Conservation (phyloP, 2,888 invertebrate genomes). For the Cheilosia pagana region DNA sequence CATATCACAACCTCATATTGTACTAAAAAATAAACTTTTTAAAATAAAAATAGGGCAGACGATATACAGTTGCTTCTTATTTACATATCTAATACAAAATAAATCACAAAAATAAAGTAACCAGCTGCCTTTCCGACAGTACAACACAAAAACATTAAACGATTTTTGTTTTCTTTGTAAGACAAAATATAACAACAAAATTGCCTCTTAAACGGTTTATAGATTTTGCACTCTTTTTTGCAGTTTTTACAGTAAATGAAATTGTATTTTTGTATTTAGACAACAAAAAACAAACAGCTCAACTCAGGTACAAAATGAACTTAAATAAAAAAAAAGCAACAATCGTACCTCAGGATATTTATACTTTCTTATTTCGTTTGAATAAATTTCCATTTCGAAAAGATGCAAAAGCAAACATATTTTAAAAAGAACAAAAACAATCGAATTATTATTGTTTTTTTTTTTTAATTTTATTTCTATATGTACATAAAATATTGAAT, state of each 20-base stretch:
- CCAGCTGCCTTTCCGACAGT: constrained; percentile 78
- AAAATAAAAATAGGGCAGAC: constrained; percentile 10
- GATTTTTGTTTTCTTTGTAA: constrained; percentile 25
- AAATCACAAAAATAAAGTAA: constrained; percentile 74
- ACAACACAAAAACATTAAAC: constrained; percentile 72
- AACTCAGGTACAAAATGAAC: constrained; percentile 73
- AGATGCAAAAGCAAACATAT: constrained; percentile 13
- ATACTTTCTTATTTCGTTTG: constrained; percentile 36
- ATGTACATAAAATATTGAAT: constrained; percentile 66
- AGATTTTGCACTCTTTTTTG: constrained; percentile 43
- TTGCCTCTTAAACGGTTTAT: constrained; percentile 8
- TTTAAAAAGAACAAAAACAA: constrained; percentile 27
- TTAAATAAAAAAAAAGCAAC: constrained; percentile 60
- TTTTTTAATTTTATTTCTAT: constrained; percentile 8
- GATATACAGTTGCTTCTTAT: constrained; percentile 39
- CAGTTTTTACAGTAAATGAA: constrained; percentile 43
- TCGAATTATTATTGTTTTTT: constrained; percentile 48
- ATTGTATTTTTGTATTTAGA: constrained; percentile 66
- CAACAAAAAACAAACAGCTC: constrained; percentile 46
- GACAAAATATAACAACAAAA: constrained; percentile 28
- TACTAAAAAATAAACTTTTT: background rate
- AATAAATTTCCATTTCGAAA: constrained; percentile 31
- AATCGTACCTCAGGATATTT: constrained; percentile 70
- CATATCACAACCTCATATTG: background rate
- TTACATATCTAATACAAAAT: constrained; percentile 40